Evolutionary conservation across 2,113 vertebrate species (phyloP), one percentile per base, ranked within the genome.

Genomic region (Aplodontia rufa): DNA sequence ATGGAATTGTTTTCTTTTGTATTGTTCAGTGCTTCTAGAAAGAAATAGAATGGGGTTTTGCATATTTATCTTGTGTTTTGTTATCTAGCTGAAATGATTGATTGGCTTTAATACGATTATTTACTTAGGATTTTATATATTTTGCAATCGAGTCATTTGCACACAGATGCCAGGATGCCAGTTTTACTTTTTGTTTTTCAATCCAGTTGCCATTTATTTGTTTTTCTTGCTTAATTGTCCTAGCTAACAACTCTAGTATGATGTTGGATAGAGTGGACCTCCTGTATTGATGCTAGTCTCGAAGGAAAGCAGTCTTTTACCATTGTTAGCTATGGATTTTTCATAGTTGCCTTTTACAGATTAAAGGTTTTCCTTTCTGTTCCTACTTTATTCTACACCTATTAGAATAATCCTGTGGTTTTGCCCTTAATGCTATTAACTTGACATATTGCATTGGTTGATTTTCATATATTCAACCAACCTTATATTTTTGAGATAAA

Each of bases 51-150:
- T 7, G 19, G 12, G n/a, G 26, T 91, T 96, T 82, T 89, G 5
- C 37, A 78, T 78, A 72, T 40, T 83, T 42, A 66, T 75, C 11
- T 40, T 53, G 1, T 90, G n/a, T 79, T 17, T 24, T 83, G 2
- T 75, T 85, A 47, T 26, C 14, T 88, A 68, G 40, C 24, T 68
- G 42, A 96, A 92, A 93, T 68, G 86, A 85, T n/a, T 40, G 47
- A 71, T 75, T 92, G 79, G 30, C 72, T 64, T 74, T 28, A 91
- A 71, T 66, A 71, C 30, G 16, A 55, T 79, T 35, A 82, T 66
- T 55, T 68, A 35, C 42, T 85, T 82, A 72, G 53, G 45, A 74
- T 76, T 40, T 58, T 81, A 58, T 68, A 9, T 74, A n/a, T 58
- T n/a, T n/a, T n/a, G 45, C 10, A 58, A 81, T 78, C 37, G 62